Evolutionary conservation across 2,113 vertebrate species (phyloP).

Genomic region (Junco hyemalis): DNA sequence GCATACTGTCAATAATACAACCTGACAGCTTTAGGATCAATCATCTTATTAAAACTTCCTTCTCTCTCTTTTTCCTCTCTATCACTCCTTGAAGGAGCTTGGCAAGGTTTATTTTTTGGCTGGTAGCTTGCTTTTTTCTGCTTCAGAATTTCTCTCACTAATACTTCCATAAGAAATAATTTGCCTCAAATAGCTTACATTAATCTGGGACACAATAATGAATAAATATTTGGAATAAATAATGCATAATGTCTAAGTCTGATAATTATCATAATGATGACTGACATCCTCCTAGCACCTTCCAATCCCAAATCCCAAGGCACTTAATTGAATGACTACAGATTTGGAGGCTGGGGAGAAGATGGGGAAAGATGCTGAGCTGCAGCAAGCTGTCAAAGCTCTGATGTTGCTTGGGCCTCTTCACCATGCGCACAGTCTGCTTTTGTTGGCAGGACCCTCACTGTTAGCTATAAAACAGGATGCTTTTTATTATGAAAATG

Average conservation of each 20-base stretch:
- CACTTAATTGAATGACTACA: background rate
- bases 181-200: constrained; percentile 46
- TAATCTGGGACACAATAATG: constrained; percentile 45
- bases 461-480: background rate
- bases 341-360: background rate
- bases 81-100: constrained; percentile 2
- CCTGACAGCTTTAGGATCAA: constrained; percentile 58
- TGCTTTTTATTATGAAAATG: background rate
- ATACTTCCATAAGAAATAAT: constrained; percentile 27
- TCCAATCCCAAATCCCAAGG: background rate
- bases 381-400: background rate
- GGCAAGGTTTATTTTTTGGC: background rate
- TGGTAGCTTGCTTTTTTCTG: background rate
- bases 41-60: constrained; percentile 52
- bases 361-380: background rate
- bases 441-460: background rate
- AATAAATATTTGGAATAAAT: constrained; percentile 65
- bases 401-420: background rate
- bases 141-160: constrained; percentile 30
- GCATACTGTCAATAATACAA: constrained; percentile 32
- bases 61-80: background rate
- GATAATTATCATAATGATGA: constrained; percentile 48
- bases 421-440: background rate
- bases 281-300: background rate
- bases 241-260: constrained; percentile 31